Evolutionary conservation across 2,113 vertebrate species (phyloP), one percentile per base, ranked within the genome.

Genomic region (Perccottus glenii): DNA sequence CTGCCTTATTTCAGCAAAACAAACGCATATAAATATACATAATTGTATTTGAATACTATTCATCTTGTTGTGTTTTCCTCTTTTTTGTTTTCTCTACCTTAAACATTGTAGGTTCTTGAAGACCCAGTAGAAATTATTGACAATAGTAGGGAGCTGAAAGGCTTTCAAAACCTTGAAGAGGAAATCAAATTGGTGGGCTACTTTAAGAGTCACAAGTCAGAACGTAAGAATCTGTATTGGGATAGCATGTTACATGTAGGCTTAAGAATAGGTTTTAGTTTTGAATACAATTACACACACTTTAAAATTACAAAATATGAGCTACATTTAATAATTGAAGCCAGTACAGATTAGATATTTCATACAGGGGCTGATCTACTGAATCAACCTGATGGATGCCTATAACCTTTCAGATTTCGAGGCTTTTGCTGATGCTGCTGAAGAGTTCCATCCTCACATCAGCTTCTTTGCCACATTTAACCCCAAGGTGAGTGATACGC

Each of bases 121-220:
- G 94, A 95, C 53, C 93, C 94, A 0, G 94, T 97, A 63, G 96
- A 98, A 84, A 86, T 97, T 45, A 94, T 98, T 46, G 93, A 95
- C 68, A 95, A 95, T 2, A 93, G 90, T 35, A 81, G 75, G 4
- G 95, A 98, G 75, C 91, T 98, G 43, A 93, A 91, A 77, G 94
- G 94, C 12, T 97, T 98, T 47, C 85, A 94, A 78, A 94, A 93
- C 61, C 81, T 95, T 0, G 94, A 96, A 3, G 96, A 98, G 45
- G 95, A 96, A 71, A 95, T 92, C 88, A 98, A 97, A 89, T 79
- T 98, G 84, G 94, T 96, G 11, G 96, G 95, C 85, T 97, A 93
- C 92, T 97, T 98, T 94, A 96, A 96, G 90, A 95, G 74, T 73
- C 92, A 94, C 79, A 94, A 94, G 65, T 98, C 95, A 51, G 93